Evolutionary conservation across 1,140 invertebrate genomes (phyloP), one percentile per base, ranked within the genome.

Genomic region (Hypothenemus hampei): DNA sequence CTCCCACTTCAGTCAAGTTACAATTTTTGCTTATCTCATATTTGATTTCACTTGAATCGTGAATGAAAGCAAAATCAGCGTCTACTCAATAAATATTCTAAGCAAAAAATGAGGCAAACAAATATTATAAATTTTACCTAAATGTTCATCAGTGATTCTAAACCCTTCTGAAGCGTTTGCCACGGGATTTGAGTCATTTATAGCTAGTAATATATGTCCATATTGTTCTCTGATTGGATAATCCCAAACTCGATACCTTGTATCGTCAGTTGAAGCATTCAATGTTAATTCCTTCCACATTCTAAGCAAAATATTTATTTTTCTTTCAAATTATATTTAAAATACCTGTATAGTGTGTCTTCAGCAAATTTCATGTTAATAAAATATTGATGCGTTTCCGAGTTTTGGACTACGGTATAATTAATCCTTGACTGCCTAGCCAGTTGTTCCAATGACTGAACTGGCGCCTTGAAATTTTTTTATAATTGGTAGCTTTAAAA

Each of bases 171-270:
- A 66, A 1, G 81, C 79, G 47, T 77, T 78, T 3, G 68, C 65
- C 0, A 92, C 83, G 0, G 86, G 83, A 62, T 81, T 81, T 1
- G 87, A 86, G 57, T 84, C 81, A 44, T 87, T 83, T 36, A 94
- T 92, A 16, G 89, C 86, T 26, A 88, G 72, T 22, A 93, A 72
- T 58, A 94, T 93, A 59, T 91, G 87, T 2, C 86, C 89, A 63
- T 91, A 94, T 70, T 92, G 88, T 70, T 93, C 89, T 60, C 87
- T 85, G 36, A 94, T 89, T 1, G 91, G 91, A 72, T 94, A 94
- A 65, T 95, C 91, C 91, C 91, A 96, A 0, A 95, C 91, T 23
- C 90, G 74, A 61, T 87, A 91, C 61, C 86, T 80, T 0, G 80
- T 75, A 62, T 89, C 80, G 63, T 90, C 82, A 56, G 81, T 81